A percentile compares a stretch with the other conserved stretches of the same genome.
Conservation (phyloP, 2,797 vertebrate species). For the Melanotaenia trifasciata region DNA sequence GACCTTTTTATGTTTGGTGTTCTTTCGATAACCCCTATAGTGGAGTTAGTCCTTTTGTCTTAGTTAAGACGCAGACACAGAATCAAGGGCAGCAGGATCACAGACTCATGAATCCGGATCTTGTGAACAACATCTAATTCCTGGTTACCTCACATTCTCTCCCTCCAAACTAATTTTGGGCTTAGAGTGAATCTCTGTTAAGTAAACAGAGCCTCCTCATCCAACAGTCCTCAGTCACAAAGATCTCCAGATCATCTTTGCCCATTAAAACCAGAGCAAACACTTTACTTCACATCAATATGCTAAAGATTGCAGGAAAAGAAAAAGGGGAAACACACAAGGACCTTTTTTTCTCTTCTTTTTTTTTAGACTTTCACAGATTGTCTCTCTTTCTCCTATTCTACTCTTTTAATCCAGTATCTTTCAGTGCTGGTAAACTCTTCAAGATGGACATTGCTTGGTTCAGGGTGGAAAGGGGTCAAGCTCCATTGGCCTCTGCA, state of each 20-base stretch:
- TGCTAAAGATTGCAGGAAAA: constrained; percentile 85
- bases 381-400: constrained; percentile 83
- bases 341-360: constrained; percentile 34
- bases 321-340: constrained; percentile 83
- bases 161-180: constrained; percentile 84
- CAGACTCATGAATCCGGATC: constrained; percentile 71
- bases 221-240: constrained; percentile 75
- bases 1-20: neutral
- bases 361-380: constrained; percentile 75
- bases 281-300: constrained; percentile 91
- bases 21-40: constrained; percentile 32
- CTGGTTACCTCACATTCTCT: constrained; percentile 77
- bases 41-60: constrained; percentile 46
- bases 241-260: constrained; percentile 93
- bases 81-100: constrained; percentile 61
- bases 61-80: constrained; percentile 41
- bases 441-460: constrained; percentile 90
- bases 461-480: constrained; percentile 79
- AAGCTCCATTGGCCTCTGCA: constrained; percentile 89
- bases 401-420: constrained; percentile 93
- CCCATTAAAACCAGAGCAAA: constrained; percentile 98
- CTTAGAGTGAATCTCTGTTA: constrained; percentile 90
- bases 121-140: constrained; percentile 78
- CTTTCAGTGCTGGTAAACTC: constrained; percentile 94
- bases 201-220: constrained; percentile 89